Base-by-base conservation (phyloP, 2,888 invertebrate species). In the Chrysolina oricalcia region DNA sequence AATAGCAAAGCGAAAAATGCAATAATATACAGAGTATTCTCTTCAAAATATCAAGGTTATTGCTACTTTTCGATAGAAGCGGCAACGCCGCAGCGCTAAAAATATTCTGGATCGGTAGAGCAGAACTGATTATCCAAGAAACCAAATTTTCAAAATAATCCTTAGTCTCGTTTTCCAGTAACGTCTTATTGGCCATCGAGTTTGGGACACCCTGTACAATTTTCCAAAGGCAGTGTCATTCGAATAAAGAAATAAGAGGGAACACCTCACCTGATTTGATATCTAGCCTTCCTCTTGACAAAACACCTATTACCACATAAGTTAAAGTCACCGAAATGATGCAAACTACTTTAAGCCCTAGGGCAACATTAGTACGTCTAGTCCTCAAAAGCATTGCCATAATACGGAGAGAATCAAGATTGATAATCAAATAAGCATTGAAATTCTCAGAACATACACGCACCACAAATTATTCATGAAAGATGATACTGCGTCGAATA, bases 381-480 rank as follows among this genome's bases (percentile, higher is more conserved):
- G 87, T 87, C 86, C 87, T 85, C 79, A 86, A 82, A 73, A 85
- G 79, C 84, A 86, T 86, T 81, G 83, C 86, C 87, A 87, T 87
- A 77, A 77, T 81, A 80, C 81, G 56, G 19, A 71, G 77, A 63
- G 46, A 74, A 78, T 17, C 65, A 43, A 53, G n/a, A 64, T 21
- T 63, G 72, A 66, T 63, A 23, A 64, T 72, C 41, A 72, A 76
- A 64, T 74, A 69, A 63, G 35, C 53, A 53, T 68, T n/a, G 15
- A 63, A 46, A 70, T 21, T 10, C 27, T 11, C 19, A 0, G 15
- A 19, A n/a, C 40, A 56, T 17, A 5, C 23, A n/a, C 63, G 23
- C 17, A 59, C 17, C 62, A 35, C 43, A 63, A 70, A 17, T 43
- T 65, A 21, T 65, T 41, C 46, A 65, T 43, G n/a, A 5, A 65